Percentiles rank a stretch among this genome's conserved stretches.
Evolutionary conservation across 1,140 invertebrate species (phyloP).

Genomic region (Scaptomyza graminum): DNA sequence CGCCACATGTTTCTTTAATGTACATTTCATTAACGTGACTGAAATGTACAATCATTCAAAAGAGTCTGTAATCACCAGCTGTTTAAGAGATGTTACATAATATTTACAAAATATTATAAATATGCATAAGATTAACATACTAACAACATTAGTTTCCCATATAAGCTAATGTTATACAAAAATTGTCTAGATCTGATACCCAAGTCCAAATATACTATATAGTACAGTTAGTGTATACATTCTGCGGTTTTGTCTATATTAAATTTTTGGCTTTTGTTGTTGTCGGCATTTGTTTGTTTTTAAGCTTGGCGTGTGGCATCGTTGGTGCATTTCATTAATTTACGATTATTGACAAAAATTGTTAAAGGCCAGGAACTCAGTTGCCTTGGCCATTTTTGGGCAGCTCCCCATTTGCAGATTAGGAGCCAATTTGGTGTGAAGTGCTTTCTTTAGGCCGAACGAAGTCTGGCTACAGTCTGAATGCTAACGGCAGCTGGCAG

Average conservation of each 20-base stretch:
- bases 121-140: too few relatives aligned
- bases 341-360: constrained; percentile 74
- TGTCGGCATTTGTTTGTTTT: constrained; percentile 40
- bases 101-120: too few relatives aligned
- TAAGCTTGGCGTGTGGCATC: constrained; percentile 50
- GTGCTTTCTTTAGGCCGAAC: constrained; percentile 20
- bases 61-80: too few relatives aligned
- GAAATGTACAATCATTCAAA: too few relatives aligned
- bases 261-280: constrained; percentile 3
- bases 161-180: too few relatives aligned
- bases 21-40: too few relatives aligned
- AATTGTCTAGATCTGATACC: too few relatives aligned
- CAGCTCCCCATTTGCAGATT: constrained; percentile 50
- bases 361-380: constrained; percentile 24
- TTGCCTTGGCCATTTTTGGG: constrained; percentile 63
- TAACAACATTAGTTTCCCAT: too few relatives aligned
- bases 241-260: background rate
- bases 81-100: too few relatives aligned
- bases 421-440: constrained; percentile 76
- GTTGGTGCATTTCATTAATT: constrained; percentile 77
- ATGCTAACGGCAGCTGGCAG: constrained; percentile 75
- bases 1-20: too few relatives aligned
- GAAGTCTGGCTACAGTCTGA: background rate
- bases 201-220: too few relatives aligned
- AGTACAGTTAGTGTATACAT: constrained; percentile 9